Evolutionary conservation across 1,140 invertebrate species (phyloP).

Genomic region (Orchesella cincta): DNA sequence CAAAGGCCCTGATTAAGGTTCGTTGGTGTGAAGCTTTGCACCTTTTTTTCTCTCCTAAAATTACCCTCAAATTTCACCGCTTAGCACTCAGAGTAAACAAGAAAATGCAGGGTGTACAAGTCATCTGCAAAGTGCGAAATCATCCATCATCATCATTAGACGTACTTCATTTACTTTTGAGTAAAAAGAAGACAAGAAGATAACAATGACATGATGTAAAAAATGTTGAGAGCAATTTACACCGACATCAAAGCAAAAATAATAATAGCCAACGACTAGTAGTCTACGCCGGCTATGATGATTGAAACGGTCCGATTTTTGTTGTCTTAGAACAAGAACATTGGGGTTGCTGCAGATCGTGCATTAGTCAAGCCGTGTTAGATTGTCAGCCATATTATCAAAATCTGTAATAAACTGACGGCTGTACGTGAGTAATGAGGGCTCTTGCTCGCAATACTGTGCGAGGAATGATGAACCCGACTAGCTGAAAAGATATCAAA

Average conservation of each 20-base stretch:
- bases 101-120: background rate
- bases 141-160: slow-evolving; percentile 16
- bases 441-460: background rate
- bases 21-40: background rate
- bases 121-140: slow-evolving; percentile 6
- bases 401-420: slow-evolving; percentile 1
- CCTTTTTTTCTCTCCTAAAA: background rate
- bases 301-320: background rate
- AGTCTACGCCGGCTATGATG: background rate
- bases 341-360: too few species aligned
- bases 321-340: background rate
- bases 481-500: background rate
- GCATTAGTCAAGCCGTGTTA: background rate
- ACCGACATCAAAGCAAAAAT: slow-evolving; percentile 9
- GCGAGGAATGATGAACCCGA: background rate
- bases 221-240: background rate
- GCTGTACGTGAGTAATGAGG: slow-evolving; percentile 9
- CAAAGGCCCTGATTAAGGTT: background rate
- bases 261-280: background rate
- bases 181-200: too few species aligned
- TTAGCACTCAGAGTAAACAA: background rate
- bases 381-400: slow-evolving; percentile 23
- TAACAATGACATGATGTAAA: background rate
- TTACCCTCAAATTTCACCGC: background rate
- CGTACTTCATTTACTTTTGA: background rate